A percentile compares a stretch with the other conserved stretches of the same genome.
phyloP scores from a whole-genome alignment of 30 jellyfish, hydroid and myxozoan genomes.

The Nemopilema nomurai region DNA sequence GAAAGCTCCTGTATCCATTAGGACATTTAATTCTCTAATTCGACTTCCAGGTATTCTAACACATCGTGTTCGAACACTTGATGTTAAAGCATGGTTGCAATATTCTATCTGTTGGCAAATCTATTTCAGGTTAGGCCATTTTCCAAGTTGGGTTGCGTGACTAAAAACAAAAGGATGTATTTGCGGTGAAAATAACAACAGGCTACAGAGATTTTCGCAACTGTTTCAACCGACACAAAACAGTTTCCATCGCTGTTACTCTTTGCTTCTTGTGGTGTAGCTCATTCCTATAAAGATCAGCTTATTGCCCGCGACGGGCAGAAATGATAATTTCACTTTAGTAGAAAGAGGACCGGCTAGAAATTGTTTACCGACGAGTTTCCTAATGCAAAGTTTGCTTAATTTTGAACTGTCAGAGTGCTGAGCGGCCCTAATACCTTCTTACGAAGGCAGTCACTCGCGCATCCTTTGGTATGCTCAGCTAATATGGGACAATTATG shows the following conservation, averaged over 20 bases:
- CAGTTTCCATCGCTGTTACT: neutral
- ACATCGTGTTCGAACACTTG: too few species aligned
- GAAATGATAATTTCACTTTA: neutral
- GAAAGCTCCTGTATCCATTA: too few species aligned
- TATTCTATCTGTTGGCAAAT: neutral
- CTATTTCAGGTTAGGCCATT: neutral
- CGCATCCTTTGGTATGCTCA: too few species aligned
- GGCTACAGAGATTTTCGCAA: neutral
- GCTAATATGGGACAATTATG: too few species aligned
- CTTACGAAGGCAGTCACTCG: too few species aligned
- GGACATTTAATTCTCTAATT: too few species aligned
- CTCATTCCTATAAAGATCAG: neutral
- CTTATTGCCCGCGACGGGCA: slow-evolving; percentile 14
- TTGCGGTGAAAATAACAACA: neutral
- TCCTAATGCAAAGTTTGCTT: too few species aligned
- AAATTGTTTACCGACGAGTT: neutral
- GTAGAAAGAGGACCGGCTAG: slow-evolving; percentile 3
- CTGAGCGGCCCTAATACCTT: too few species aligned
- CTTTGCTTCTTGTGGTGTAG: neutral
- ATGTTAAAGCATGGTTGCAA: too few species aligned
- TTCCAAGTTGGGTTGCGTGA: neutral
- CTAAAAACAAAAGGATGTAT: neutral
- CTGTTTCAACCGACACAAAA: neutral
- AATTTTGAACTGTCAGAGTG: too few species aligned
- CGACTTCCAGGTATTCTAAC: too few species aligned